Evolutionary conservation across 1,140 invertebrate genomes (phyloP), one percentile per base, ranked within the genome.

Genomic region (Portunus trituberculatus): DNA sequence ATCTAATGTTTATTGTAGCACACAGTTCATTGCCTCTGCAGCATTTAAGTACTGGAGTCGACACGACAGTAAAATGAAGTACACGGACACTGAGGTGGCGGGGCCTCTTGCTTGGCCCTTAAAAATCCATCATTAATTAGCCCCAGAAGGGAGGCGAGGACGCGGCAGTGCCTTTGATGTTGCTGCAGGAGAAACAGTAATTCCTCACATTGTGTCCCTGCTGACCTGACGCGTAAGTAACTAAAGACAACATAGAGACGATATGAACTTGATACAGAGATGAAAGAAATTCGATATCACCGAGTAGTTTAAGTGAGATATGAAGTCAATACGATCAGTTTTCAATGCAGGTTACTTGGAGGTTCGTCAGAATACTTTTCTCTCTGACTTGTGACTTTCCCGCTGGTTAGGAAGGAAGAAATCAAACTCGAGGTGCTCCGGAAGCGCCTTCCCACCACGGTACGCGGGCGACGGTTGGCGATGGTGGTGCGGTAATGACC

Each of bases 51-150:
- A 7, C 1, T 76, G 20, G 67, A 8, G 67, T 25, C 16, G 67
- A 76, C 10, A 20, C 8, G 67, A 39, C 39, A 39, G 39, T 6
- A 1, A 76, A 25, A n/a, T n/a, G 20, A 25, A 76, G 4, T n/a
- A 25, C 20, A 3, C 10, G 67, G 4, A 20, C 67, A n/a, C 67
- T 0, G 20, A 76, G 20, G 67, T 25, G 25, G 67, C 20, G 67
- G 16, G 67, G 67, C 12, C 25, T 76, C 67, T n/a, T 76, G 67
- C 25, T 76, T 8, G 25, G 20, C 67, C 67, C 67, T 76, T 76
- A n/a, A n/a, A 76, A 76, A 76, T 76, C 6, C 67, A n/a, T 76
- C 67, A 76, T n/a, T 76, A 76, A 76, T 76, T n/a, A 59, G 52
- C 52, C 52, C 52, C 52, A 20, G 10, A 20, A 59, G 52, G 52